These are phyloP conservation scores for Stenotaenia linearis DNA, from an alignment of 2,888 invertebrate species.

Conservation along the genomic window DNA sequence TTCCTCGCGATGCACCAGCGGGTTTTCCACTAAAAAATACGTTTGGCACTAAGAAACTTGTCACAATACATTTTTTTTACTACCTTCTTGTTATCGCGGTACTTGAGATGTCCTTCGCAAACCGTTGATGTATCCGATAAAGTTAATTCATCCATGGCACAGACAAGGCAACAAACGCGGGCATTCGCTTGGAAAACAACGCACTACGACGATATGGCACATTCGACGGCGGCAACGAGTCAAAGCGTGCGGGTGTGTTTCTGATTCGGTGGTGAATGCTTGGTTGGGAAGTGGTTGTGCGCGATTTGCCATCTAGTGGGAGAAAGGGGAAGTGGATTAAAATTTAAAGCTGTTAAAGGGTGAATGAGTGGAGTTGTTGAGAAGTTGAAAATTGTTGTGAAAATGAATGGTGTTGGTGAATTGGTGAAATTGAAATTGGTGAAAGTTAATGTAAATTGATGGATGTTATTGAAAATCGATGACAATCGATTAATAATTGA, in stretches of 20 bases:
- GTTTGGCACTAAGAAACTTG: neutral
- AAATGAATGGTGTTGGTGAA: too few species aligned
- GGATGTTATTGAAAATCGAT: too few species aligned
- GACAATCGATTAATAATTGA: too few species aligned
- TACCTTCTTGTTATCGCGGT: conserved; percentile 47
- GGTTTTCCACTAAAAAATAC: conserved; percentile 34
- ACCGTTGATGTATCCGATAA: conserved; percentile 42
- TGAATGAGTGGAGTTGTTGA: too few species aligned
- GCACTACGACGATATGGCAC: neutral
- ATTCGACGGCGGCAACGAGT: neutral
- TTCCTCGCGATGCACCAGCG: conserved; percentile 31
- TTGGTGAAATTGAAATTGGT: too few species aligned
- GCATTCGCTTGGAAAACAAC: neutral
- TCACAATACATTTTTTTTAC: neutral
- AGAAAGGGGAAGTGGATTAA: neutral
- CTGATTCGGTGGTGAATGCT: neutral
- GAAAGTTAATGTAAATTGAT: too few species aligned
- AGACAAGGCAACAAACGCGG: conserved; percentile 32
- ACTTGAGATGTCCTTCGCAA: conserved; percentile 46
- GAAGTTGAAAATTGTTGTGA: too few species aligned
- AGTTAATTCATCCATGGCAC: conserved; percentile 27
- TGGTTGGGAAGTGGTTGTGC: neutral
- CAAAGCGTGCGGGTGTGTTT: neutral
- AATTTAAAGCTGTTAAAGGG: neutral
- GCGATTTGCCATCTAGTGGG: neutral